Evolutionary conservation across 2,888 invertebrate species (phyloP).

Genomic region (Clusia tigrina): DNA sequence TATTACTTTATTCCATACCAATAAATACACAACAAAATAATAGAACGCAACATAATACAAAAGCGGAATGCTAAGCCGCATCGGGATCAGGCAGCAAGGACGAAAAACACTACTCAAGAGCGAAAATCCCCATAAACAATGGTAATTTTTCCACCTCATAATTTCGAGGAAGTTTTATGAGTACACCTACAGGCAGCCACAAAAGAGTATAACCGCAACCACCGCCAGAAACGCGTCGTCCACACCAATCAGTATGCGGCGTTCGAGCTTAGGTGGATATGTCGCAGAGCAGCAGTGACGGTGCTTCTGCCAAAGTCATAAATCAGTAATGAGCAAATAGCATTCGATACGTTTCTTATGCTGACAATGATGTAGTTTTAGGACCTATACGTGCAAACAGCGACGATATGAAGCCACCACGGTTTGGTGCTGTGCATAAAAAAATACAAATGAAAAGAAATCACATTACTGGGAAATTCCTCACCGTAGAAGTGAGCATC

Average conservation of each 20-base stretch:
- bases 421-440: too few relatives aligned
- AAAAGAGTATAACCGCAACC: not conserved
- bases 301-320: conserved; percentile 17
- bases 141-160: not conserved
- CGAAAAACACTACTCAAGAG: not conserved
- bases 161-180: conserved; percentile 3
- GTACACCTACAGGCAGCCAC: not conserved
- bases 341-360: conserved; percentile 26
- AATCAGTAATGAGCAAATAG: conserved; percentile 31
- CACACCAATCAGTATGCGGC: not conserved
- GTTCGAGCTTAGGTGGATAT: too few relatives aligned
- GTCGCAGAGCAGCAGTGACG: conserved; percentile 8
- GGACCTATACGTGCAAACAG: too few relatives aligned
- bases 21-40: not conserved
- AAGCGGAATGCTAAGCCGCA: not conserved
- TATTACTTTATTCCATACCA: not conserved
- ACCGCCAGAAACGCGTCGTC: not conserved
- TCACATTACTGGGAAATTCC: too few relatives aligned
- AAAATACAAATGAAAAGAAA: too few relatives aligned
- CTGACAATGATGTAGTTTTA: too few relatives aligned
- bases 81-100: too few relatives aligned
- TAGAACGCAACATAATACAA: not conserved
- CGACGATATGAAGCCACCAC: too few relatives aligned
- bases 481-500: too few relatives aligned
- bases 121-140: not conserved